A percentile compares a stretch with the other conserved stretches of the same genome.
Evolutionary conservation across 2,113 vertebrate species (phyloP).

Genomic region (Sclerurus mexicanus): DNA sequence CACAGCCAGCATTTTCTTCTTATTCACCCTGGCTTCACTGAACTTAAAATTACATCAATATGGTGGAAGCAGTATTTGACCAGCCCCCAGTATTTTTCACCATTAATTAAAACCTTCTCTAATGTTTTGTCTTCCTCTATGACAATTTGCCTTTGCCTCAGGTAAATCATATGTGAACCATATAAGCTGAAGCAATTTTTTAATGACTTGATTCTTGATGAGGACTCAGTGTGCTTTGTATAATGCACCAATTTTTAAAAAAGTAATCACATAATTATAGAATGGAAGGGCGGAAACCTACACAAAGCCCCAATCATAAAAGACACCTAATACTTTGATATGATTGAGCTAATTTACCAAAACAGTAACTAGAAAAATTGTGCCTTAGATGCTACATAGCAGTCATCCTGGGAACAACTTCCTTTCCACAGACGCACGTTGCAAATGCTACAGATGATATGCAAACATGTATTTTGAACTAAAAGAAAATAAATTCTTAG

Average conservation of each 20-base stretch:
- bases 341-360: slow-evolving; percentile 11
- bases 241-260: not conserved
- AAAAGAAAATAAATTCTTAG: not conserved
- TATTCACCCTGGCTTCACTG: not conserved
- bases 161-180: not conserved
- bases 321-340: not conserved
- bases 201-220: slow-evolving; percentile 55
- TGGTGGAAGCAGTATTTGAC: not conserved
- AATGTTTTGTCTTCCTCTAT: slow-evolving; percentile 21
- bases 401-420: not conserved
- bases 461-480: not conserved
- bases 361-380: not conserved
- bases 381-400: not conserved
- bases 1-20: not conserved
- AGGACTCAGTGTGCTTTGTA: not conserved
- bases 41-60: not conserved
- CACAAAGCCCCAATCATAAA: not conserved
- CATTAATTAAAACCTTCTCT: not conserved
- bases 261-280: slow-evolving; percentile 43
- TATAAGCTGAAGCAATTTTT: not conserved
- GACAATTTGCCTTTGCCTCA: slow-evolving; percentile 20
- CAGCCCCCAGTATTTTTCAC: not conserved
- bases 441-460: not conserved
- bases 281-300: not conserved
- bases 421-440: not conserved